Base-by-base conservation (phyloP, 2,797 vertebrate genomes). In the Rhinogobio ventralis region DNA sequence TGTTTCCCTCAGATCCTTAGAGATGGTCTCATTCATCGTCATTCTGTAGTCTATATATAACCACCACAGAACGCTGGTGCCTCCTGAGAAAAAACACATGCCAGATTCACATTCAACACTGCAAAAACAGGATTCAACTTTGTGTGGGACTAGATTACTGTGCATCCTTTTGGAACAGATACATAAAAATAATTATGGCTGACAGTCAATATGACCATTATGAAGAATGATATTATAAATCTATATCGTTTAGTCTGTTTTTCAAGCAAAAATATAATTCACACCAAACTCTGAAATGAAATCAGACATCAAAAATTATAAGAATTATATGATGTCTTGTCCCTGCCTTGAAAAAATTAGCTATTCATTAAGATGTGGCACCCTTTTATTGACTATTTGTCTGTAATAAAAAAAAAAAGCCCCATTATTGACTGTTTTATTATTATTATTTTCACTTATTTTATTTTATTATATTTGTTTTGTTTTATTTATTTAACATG, bases 61-160 rank as follows among this genome's bases (percentile, higher is more conserved):
- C 98, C 98, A 99, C 98, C 98, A 99, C 5, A 99, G 95, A 28
- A 98, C 95, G 79, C 97, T 95, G 39, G 97, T 99, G 79, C 98
- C 98, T 89, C 96, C 98, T 99, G 75, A 20, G 79, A 72, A 88
- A 84, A n/a, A 74, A 53, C 20, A 57, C 76, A 86, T 2, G 7
- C 19, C 57, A 85, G 55, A 73, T 67, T 86, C 83, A 83, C 60
- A 79, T 74, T 81, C 23, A 84, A 57, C 33, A 57, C 45, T 36
- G 55, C 36, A 68, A 46, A 33, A 10, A 45, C 20, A 64, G 57
- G 10, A 75, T 25, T 42, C 14, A n/a, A 2, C 30, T 55, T 74
- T 60, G 53, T 76, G 23, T 76, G 51, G 53, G 33, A 17, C 20
- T 76, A 30, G 10, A 75, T 55, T 36, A 51, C 17, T 2, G 20